These are phyloP conservation scores for Magallana angulata DNA, from an alignment of 1,140 invertebrate species.

Conservation along the genomic window DNA sequence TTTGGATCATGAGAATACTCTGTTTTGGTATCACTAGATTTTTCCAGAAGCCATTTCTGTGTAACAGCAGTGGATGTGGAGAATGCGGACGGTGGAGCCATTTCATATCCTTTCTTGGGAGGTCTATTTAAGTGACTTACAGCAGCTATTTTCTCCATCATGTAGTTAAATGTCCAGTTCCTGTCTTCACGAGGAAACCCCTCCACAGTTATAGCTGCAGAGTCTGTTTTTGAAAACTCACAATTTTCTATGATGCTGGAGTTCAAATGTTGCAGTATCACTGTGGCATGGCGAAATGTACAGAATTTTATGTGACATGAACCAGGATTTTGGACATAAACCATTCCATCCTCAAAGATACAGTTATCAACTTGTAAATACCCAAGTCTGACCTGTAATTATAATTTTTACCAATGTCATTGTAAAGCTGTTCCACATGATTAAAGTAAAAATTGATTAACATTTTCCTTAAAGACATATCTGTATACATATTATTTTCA, in stretches of 20 bases:
- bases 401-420: background rate
- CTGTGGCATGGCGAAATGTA: slow-evolving; percentile 72
- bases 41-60: slow-evolving; percentile 41
- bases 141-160: slow-evolving; percentile 61
- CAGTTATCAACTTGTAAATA: slow-evolving; percentile 76
- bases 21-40: slow-evolving; percentile 53
- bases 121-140: slow-evolving; percentile 55
- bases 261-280: slow-evolving; percentile 72
- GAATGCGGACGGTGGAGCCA: slow-evolving; percentile 58
- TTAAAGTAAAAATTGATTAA: no score
- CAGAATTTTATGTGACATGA: slow-evolving; percentile 71
- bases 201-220: slow-evolving; percentile 72
- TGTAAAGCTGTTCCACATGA: no score
- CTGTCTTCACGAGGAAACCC: slow-evolving; percentile 72
- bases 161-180: slow-evolving; percentile 70
- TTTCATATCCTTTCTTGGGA: slow-evolving; percentile 46
- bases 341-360: slow-evolving; percentile 74
- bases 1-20: slow-evolving; percentile 39
- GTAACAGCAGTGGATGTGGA: slow-evolving; percentile 63
- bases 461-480: no score
- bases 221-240: slow-evolving; percentile 74
- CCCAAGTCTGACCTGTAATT: slow-evolving; percentile 67
- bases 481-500: no score
- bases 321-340: slow-evolving; percentile 71
- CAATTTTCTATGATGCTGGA: slow-evolving; percentile 74